Base-by-base conservation (phyloP, 2,113 vertebrate genomes). In the Heloderma charlesbogerti region DNA sequence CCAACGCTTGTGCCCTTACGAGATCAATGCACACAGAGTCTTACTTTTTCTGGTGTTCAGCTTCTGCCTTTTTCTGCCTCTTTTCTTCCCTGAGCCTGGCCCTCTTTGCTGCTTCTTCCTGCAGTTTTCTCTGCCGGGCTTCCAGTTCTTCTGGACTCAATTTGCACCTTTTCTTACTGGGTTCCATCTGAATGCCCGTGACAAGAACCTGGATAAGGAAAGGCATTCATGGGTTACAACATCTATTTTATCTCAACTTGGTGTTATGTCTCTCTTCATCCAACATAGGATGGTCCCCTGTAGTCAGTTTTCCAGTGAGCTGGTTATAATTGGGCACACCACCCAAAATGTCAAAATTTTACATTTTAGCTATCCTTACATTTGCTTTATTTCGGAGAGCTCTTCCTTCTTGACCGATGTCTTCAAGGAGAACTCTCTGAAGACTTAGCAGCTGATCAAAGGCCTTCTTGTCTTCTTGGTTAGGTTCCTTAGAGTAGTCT, bases 401-500 rank as follows among this genome's bases (percentile, higher is more conserved):
- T 91, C 97, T 97, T 54, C 98, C 98, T 67, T 97, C 97, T 90
- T 94, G 97, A 45, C 71, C 95, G 6, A 89, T 92, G 74, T 95
- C 97, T 95, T 97, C 95, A 43, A 95, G 79, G 92, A 97, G 66
- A 0, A 85, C 88, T 95, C 97, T 96, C 96, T 98, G 97, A 95
- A 98, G 97, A 90, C 98, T 96, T 95, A 98, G 66, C 93, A 99
- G 93, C 71, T 96, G 94, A 51, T 98, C 95, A 92, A 99, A 99
- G 43, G 96, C 97, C 86, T 94, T 97, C 95, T 97, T 97, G 95
- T 99, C 99, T 78, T 98, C 98, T 72, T 95, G 92, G 96, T 98
- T 99, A 63, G 98, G 97, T 67, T 98, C 97, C 91, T 98, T 98
- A 40, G 98, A 99, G 93, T 99, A 99, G 95, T 99, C 99, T 95